Base-by-base conservation (phyloP, 2,797 vertebrate species). In the Enteromius mattozi region DNA sequence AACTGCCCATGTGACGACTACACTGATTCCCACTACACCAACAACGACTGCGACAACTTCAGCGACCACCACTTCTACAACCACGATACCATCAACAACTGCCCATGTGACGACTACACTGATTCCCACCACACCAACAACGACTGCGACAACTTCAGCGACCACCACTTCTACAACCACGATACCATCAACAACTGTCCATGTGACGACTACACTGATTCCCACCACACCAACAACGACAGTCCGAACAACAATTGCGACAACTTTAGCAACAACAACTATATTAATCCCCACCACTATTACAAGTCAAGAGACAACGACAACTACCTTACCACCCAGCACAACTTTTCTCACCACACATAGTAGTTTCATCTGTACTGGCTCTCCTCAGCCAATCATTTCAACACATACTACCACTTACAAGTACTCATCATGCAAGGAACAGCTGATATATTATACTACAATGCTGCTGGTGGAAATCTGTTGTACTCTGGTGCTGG, bases 391-490 rank as follows among this genome's bases (percentile, higher is more conserved):
- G 6, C 37, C 27, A 9, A 51, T 21, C 21, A 21, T 49, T 3
- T 78, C 76, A 78, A 79, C 14, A 49, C 2, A 13, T 9, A 42
- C 75, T 47, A 19, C 19, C 6, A 19, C 47, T n/a, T 78, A 27
- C 54, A 86, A 71, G 83, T 5, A 14, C 30, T 77, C 88, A 75
- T 79, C 85, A 35, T 96, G 94, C 86, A 93, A 91, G 88, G 70
- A 37, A 27, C 79, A 84, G 68, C 30, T 92, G 78, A 90, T 92
- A 30, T 87, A 85, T 47, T 95, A 95, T 76, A 85, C 65, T 0
- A 1, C 75, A 8, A 40, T 95, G 89, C 83, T 95, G 59, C 17
- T 91, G 49, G 87, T 94, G 78, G 91, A 94, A 87, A 84, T 94
- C 3, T 82, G 63, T 59, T 95, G 87, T 86, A 92, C 90, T 1